Percentiles rank a stretch among this genome's conserved stretches.
Evolutionary conservation across 1,140 invertebrate species (phyloP).

Genomic region (Globodera rostochiensis): DNA sequence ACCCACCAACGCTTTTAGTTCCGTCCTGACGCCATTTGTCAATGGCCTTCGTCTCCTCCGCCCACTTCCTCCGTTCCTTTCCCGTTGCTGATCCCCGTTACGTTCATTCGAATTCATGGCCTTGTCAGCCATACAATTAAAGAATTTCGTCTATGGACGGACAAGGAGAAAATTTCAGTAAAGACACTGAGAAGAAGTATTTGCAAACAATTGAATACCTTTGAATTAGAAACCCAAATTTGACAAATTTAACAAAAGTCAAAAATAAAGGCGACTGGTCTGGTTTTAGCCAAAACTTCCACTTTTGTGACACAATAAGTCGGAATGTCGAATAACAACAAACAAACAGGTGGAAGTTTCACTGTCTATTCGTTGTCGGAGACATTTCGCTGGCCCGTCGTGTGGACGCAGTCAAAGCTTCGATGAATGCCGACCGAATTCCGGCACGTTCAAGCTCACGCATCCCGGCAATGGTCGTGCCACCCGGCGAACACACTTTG

Average conservation of each 20-base stretch:
- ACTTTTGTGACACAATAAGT: background rate
- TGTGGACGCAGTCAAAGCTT: conserved; percentile 42
- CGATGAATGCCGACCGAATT: conserved; percentile 42
- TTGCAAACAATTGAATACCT: too few species aligned
- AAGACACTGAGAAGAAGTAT: too few species aligned
- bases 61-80: background rate
- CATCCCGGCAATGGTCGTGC: conserved; percentile 48
- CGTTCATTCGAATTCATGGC: background rate
- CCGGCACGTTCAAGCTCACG: conserved; percentile 44
- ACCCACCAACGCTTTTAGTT: background rate
- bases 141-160: too few species aligned
- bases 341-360: too few species aligned
- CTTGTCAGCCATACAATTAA: background rate
- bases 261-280: too few species aligned
- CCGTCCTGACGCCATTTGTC: background rate
- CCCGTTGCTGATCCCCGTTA: background rate
- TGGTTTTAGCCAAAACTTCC: conserved; percentile 10
- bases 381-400: conserved; percentile 37
- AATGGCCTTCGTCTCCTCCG: background rate
- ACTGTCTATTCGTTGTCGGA: conserved; percentile 1
- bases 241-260: too few species aligned
- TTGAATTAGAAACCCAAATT: too few species aligned
- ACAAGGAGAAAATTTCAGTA: too few species aligned
- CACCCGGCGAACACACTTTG: conserved; percentile 46
- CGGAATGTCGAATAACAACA: background rate